These are phyloP conservation scores for Meloidogyne floridensis DNA, from an alignment of 1,140 invertebrate species.

Conservation along the genomic window DNA sequence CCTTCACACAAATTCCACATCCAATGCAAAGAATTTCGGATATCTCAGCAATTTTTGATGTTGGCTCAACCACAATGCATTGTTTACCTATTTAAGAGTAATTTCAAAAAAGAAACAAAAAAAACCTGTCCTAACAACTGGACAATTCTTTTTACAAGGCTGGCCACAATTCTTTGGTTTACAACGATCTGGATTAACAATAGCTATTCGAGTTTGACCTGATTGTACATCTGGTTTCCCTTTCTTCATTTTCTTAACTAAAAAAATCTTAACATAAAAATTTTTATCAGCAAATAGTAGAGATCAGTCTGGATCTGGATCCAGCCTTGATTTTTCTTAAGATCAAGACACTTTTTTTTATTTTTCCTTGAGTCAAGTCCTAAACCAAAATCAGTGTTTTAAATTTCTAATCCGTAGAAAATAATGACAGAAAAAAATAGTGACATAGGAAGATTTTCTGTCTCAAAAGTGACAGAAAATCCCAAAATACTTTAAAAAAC, in stretches of 20 bases:
- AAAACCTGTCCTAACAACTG: constrained; percentile 90
- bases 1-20: constrained; percentile 93
- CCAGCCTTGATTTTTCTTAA: too few species aligned
- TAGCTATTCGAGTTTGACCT: constrained; percentile 81
- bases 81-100: constrained; percentile 74
- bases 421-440: too few species aligned
- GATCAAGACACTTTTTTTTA: too few species aligned
- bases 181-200: constrained; percentile 96
- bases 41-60: constrained; percentile 93
- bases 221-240: constrained; percentile 46
- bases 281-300: too few species aligned
- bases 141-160: constrained; percentile 98
- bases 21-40: constrained; percentile 99
- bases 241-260: constrained; percentile 32
- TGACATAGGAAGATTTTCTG: too few species aligned
- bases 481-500: too few species aligned
- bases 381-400: too few species aligned
- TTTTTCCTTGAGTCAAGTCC: too few species aligned
- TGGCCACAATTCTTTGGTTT: constrained; percentile 98
- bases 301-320: too few species aligned
- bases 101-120: neutral
- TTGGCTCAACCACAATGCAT: constrained; percentile 96
- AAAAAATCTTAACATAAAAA: constrained; percentile 10
- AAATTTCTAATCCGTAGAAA: too few species aligned
- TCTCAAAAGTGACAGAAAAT: too few species aligned